A percentile compares a stretch with the other conserved stretches of the same genome.
phyloP scores from a whole-genome alignment of 2,888 invertebrate species.

The Notodonta dromedarius region DNA sequence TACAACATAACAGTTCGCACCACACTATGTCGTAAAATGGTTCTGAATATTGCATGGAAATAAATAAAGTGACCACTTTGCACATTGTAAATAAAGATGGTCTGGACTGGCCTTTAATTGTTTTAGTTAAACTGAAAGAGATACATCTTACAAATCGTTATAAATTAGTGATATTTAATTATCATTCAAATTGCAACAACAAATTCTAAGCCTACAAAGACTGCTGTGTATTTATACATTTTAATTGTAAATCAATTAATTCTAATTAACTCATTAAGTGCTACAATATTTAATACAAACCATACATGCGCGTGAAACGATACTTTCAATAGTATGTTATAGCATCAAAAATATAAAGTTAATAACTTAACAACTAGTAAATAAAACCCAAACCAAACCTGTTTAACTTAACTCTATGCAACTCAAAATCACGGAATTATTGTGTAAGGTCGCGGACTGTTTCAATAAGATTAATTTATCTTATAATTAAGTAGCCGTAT shows the following conservation, averaged over 20 bases:
- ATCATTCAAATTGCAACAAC: constrained; percentile 22
- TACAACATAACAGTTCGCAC: no score
- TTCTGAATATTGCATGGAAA: no score
- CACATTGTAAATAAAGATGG: no score
- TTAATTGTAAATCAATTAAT: constrained; percentile 20
- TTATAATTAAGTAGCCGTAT: not conserved
- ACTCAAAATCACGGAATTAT: not conserved
- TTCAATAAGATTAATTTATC: not conserved
- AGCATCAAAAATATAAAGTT: constrained; percentile 22
- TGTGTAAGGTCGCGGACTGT: not conserved
- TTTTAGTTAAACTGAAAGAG: not conserved
- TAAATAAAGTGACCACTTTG: no score
- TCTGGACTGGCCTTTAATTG: no score
- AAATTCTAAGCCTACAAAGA: constrained; percentile 33
- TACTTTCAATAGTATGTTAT: constrained; percentile 20
- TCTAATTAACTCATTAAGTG: constrained; percentile 28
- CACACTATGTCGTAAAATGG: no score
- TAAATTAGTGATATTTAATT: constrained; percentile 29
- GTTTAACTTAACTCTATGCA: constrained; percentile 14
- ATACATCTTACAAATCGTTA: constrained; percentile 20
- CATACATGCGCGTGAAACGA: constrained; percentile 27
- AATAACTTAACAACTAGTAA: constrained; percentile 22
- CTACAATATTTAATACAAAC: constrained; percentile 31
- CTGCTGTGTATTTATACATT: constrained; percentile 19
- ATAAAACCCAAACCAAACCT: constrained; percentile 28